Conservation (phyloP, 2,113 vertebrate genomes). For the Tursiops truncatus region DNA sequence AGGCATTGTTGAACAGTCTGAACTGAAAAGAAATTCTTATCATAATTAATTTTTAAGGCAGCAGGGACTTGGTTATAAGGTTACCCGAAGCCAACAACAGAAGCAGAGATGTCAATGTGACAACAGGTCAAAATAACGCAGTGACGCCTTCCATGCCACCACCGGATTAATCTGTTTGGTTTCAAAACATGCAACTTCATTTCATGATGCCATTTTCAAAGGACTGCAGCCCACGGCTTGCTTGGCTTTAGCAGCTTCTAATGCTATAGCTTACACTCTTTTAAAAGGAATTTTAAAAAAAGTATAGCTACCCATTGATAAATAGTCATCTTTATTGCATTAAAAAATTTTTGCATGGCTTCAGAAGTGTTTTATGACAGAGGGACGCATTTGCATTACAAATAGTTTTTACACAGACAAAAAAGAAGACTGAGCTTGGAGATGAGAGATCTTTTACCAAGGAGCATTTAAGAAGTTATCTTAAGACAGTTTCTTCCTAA, state of each 20-base stretch:
- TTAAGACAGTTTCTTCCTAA: conserved; percentile 50
- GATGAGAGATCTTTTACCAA: conserved; percentile 32
- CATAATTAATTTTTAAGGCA: conserved; percentile 83
- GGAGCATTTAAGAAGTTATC: conserved; percentile 49
- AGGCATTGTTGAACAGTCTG: conserved; percentile 78
- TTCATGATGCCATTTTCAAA: not conserved
- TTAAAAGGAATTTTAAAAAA: not conserved
- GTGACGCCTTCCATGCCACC: not conserved
- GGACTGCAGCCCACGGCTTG: not conserved
- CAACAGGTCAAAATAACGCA: conserved; percentile 43
- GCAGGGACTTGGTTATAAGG: conserved; percentile 73
- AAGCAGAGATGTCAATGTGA: conserved; percentile 40
- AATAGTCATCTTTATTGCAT: not conserved
- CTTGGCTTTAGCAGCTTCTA: not conserved
- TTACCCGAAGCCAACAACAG: conserved; percentile 64
- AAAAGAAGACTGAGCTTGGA: conserved; percentile 34
- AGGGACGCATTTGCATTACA: conserved; percentile 59
- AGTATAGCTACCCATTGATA: not conserved
- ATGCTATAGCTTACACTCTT: not conserved
- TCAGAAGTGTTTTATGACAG: conserved; percentile 6
- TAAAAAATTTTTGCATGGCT: not conserved
- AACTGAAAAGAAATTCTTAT: conserved; percentile 74
- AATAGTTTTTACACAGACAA: conserved; percentile 23
- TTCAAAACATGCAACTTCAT: conserved; percentile 22
- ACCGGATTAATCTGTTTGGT: not conserved